These are phyloP conservation scores for Euzophera pinguis DNA, from an alignment of 2,888 invertebrate species.

Conservation along the genomic window DNA sequence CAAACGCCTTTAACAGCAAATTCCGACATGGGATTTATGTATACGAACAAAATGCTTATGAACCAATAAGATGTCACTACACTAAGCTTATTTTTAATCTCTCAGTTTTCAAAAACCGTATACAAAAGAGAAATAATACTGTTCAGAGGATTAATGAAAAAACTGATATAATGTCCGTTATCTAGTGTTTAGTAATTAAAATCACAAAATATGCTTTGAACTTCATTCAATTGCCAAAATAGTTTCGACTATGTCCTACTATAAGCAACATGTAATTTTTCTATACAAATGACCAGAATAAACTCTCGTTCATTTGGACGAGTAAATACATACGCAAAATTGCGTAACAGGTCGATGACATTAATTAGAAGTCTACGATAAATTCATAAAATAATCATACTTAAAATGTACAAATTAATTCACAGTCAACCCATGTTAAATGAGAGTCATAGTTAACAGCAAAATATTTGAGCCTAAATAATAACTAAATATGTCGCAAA, in stretches of 20 bases:
- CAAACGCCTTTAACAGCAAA: too few species aligned
- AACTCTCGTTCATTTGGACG: slow-evolving; percentile 12
- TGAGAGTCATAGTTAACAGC: neutral
- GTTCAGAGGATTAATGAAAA: slow-evolving; percentile 12
- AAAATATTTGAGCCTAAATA: slow-evolving; percentile 7
- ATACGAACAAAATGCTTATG: neutral
- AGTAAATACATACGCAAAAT: slow-evolving; percentile 5
- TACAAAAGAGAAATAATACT: slow-evolving; percentile 45
- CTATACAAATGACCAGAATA: slow-evolving; percentile 16
- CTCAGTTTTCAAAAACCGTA: slow-evolving; percentile 29
- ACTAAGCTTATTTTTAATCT: slow-evolving; percentile 26
- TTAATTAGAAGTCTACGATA: neutral
- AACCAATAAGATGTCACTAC: neutral
- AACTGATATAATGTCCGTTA: neutral
- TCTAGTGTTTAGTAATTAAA: neutral
- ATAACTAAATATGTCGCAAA: slow-evolving; percentile 1
- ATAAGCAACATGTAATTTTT: slow-evolving; percentile 15
- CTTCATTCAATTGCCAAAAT: neutral
- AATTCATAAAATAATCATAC: slow-evolving; percentile 4
- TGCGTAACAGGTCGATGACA: neutral
- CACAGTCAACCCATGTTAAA: neutral
- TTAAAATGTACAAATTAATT: slow-evolving; percentile 3
- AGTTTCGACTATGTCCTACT: slow-evolving; percentile 17
- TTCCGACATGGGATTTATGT: too few species aligned
- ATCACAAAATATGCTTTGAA: neutral